Percentiles rank a stretch among this genome's conserved stretches.
These are phyloP conservation scores for Pseudorhombus dupliciocellatus DNA, from an alignment of 2,113 vertebrate genomes.

Conservation along the genomic window DNA sequence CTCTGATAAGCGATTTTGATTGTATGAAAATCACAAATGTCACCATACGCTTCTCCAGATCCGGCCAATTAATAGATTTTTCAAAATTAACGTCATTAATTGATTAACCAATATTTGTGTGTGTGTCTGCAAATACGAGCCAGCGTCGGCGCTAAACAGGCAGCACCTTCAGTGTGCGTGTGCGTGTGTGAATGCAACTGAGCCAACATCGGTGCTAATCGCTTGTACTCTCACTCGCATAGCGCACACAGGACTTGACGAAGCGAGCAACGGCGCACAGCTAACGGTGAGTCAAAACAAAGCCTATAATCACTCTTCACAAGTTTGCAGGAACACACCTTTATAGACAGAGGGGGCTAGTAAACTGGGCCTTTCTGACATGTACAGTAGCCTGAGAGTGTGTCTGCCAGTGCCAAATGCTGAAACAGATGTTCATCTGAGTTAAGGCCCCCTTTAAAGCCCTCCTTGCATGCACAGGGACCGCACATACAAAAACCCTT, in stretches of 20 bases:
- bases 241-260: slow-evolving; percentile 49
- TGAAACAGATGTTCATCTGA: slow-evolving; percentile 50
- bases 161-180: slow-evolving; percentile 40
- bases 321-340: slow-evolving; percentile 2
- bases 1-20: slow-evolving; percentile 65
- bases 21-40: slow-evolving; percentile 64
- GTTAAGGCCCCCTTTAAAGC: slow-evolving; percentile 40
- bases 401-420: slow-evolving; percentile 29
- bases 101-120: slow-evolving; percentile 25
- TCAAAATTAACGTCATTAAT: neutral
- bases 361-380: slow-evolving; percentile 22
- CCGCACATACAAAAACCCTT: slow-evolving; percentile 37
- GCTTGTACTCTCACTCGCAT: slow-evolving; percentile 33
- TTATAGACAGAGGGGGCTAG: neutral
- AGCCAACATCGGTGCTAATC: slow-evolving; percentile 40
- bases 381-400: slow-evolving; percentile 12
- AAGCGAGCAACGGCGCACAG: slow-evolving; percentile 48
- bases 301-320: neutral
- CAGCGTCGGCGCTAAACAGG: slow-evolving; percentile 49
- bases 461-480: slow-evolving; percentile 19
- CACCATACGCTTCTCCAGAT: slow-evolving; percentile 53
- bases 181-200: slow-evolving; percentile 23
- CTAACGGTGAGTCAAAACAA: slow-evolving; percentile 11
- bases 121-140: slow-evolving; percentile 12
- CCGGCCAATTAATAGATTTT: slow-evolving; percentile 55